Percentiles rank a stretch among this genome's conserved stretches.
These are phyloP conservation scores for Microchrysa polita DNA, from an alignment of 2,888 invertebrate species.

Conservation along the genomic window DNA sequence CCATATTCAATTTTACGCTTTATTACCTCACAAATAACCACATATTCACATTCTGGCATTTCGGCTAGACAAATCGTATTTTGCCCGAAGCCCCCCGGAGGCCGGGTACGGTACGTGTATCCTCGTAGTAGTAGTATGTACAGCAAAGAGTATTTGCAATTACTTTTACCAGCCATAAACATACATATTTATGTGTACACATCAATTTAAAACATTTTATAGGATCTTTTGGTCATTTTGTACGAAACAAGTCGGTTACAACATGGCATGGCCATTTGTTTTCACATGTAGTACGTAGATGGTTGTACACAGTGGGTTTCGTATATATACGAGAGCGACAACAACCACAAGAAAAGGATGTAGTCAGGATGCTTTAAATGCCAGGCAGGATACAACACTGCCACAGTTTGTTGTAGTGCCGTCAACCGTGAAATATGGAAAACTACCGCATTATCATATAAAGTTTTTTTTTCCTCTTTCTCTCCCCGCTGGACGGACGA, in stretches of 20 bases:
- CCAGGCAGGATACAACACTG: not conserved
- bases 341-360: too few relatives aligned
- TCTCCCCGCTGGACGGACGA: too few relatives aligned
- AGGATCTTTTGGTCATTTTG: not conserved
- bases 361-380: too few relatives aligned
- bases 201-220: slow-evolving; percentile 11
- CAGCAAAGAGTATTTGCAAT: not conserved
- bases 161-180: not conserved
- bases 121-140: too few relatives aligned
- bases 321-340: too few relatives aligned
- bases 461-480: not conserved
- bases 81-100: too few relatives aligned
- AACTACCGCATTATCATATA: slow-evolving; percentile 27
- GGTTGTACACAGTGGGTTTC: too few relatives aligned
- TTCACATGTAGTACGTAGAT: too few relatives aligned
- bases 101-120: too few relatives aligned
- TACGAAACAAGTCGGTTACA: too few relatives aligned
- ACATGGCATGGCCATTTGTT: not conserved
- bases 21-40: slow-evolving; percentile 8
- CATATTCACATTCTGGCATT: not conserved
- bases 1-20: slow-evolving; percentile 3
- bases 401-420: slow-evolving; percentile 18
- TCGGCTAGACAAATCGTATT: too few relatives aligned
- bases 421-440: slow-evolving; percentile 28
- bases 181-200: not conserved